Conservation (phyloP, 2,113 vertebrate species). For the Alces alces region DNA sequence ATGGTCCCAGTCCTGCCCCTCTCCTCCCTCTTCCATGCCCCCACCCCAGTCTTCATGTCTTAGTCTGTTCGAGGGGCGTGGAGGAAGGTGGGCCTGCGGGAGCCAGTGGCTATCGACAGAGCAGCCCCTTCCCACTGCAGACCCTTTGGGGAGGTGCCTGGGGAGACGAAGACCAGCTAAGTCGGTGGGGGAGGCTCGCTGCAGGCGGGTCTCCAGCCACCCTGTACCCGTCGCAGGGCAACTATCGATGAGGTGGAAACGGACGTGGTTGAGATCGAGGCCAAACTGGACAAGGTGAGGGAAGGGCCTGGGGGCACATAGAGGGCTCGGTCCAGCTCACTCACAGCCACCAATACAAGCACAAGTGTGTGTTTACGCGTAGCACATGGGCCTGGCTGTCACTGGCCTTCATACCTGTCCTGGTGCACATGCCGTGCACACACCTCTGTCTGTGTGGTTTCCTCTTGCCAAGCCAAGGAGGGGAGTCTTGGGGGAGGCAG, state of each 20-base stretch:
- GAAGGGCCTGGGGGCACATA: background rate
- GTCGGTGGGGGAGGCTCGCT: background rate
- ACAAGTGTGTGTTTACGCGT: background rate
- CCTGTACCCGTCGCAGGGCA: slow-evolving; percentile 84
- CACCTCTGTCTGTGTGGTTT: background rate
- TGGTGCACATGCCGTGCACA: rapidly evolving
- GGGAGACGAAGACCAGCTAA: background rate
- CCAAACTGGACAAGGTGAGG: slow-evolving; percentile 96
- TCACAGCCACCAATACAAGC: background rate
- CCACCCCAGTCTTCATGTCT: background rate
- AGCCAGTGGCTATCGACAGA: background rate
- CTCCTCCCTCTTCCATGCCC: background rate
- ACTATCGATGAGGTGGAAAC: slow-evolving; percentile 97
- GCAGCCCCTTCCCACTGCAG: background rate
- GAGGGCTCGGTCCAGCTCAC: background rate
- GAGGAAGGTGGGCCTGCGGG: background rate
- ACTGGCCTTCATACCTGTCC: too few relatives aligned
- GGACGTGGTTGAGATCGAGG: slow-evolving; percentile 97
- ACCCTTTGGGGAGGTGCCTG: rapidly evolving
- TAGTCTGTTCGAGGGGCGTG: background rate
- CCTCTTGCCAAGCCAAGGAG: background rate
- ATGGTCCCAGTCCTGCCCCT: background rate
- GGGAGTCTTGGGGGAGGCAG: background rate
- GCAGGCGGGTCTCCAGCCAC: background rate
- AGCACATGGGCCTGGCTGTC: background rate